phyloP scores from a whole-genome alignment of 2,888 invertebrate genomes.

The Agonopterix heracliana region DNA sequence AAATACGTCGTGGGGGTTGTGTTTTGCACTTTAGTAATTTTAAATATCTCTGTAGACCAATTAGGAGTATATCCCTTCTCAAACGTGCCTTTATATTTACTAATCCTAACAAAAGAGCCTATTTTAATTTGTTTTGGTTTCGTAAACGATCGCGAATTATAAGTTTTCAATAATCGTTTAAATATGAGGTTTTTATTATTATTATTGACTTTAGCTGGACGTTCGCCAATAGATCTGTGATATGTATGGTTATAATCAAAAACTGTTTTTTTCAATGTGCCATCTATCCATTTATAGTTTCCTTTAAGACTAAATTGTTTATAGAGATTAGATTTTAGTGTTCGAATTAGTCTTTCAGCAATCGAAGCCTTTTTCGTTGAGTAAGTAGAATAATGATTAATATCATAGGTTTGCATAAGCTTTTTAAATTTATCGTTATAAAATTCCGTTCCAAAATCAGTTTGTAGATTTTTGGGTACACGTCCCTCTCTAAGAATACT shows the following conservation, averaged over 20 bases:
- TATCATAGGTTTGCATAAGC: background rate
- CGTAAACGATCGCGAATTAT: background rate
- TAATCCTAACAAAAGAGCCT: slow-evolving; percentile 22
- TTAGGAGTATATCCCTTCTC: too few species aligned
- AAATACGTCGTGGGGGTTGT: slow-evolving; percentile 1
- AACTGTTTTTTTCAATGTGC: background rate
- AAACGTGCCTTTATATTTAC: slow-evolving; percentile 22
- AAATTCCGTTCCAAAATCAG: slow-evolving; percentile 7
- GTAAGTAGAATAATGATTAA: slow-evolving; percentile 1
- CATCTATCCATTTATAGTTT: background rate
- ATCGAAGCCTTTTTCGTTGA: background rate
- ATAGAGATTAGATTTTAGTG: slow-evolving; percentile 10
- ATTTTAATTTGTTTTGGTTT: background rate
- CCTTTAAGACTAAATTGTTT: slow-evolving; percentile 2
- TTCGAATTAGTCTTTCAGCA: slow-evolving; percentile 1
- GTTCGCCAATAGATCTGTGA: background rate
- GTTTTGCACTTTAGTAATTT: slow-evolving; percentile 10
- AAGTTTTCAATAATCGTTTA: background rate
- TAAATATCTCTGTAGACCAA: slow-evolving; percentile 30
- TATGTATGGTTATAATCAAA: background rate
- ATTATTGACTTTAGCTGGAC: background rate
- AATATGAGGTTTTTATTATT: background rate
- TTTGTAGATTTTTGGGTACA: slow-evolving; percentile 7
- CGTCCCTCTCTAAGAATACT: background rate
- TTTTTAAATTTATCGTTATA: slow-evolving; percentile 1